Conservation (phyloP, 2,888 invertebrate genomes). For the Exocentrus adspersus region DNA sequence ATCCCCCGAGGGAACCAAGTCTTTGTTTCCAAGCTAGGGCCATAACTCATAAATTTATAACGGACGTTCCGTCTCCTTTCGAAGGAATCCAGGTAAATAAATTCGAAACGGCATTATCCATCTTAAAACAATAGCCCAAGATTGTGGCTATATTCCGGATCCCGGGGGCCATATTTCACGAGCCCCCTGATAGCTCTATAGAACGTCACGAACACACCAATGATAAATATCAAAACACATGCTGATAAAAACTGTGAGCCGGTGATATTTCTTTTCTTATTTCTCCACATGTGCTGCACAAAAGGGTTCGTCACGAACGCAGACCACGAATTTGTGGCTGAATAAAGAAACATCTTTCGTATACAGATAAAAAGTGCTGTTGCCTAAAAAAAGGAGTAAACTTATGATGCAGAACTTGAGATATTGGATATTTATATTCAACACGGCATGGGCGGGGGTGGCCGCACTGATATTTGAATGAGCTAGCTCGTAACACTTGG, state of each 20-base stretch:
- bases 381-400: slow-evolving; percentile 8
- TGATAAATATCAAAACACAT: slow-evolving; percentile 47
- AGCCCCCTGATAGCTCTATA: slow-evolving; percentile 31
- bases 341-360: slow-evolving; percentile 25
- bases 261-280: slow-evolving; percentile 41
- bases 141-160: slow-evolving; percentile 14
- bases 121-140: slow-evolving; percentile 22
- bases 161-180: slow-evolving; percentile 27
- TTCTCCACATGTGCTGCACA: slow-evolving; percentile 31
- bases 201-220: slow-evolving; percentile 36
- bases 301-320: slow-evolving; percentile 30
- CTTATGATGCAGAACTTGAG: slow-evolving; percentile 21
- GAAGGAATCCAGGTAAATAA: slow-evolving; percentile 12
- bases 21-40: background rate
- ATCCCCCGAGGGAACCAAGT: background rate
- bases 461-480: background rate
- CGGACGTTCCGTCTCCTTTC: background rate
- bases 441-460: slow-evolving; percentile 2
- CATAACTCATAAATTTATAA: slow-evolving; percentile 10
- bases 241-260: slow-evolving; percentile 41
- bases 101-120: slow-evolving; percentile 14
- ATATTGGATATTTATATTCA: slow-evolving; percentile 26
- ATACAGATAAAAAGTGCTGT: slow-evolving; percentile 22
- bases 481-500: background rate
- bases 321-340: slow-evolving; percentile 24